Evolutionary conservation across 2,888 invertebrate genomes (phyloP), one percentile per base, ranked within the genome.

Genomic region (Agriopis leucophaearia): DNA sequence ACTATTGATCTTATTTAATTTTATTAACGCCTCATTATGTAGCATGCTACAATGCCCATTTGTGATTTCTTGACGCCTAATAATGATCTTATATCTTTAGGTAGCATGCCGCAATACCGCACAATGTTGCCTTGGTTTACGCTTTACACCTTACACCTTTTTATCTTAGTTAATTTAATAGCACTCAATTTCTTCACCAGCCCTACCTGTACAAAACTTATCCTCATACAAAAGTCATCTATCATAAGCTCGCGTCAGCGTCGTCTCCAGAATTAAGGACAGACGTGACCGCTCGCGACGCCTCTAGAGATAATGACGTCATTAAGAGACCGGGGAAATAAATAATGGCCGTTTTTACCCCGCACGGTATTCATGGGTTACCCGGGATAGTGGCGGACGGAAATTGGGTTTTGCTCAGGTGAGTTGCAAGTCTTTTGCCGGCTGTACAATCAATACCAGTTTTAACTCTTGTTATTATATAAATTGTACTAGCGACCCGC

Each of bases 261-360:
- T 83, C 86, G 81, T 76, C 81, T 80, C 81, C 87, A 85, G 85
- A 86, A 85, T 85, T 85, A 86, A 84, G 85, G 83, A 81, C 76
- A 78, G 78, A 85, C 86, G 87, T 88, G 88, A 85, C 89, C 88
- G 82, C 80, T 72, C 68, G 69, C 69, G 70, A 78, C 78, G 56
- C 60, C 79, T 78, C 81, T 81, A 82, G 80, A 88, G 89, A 90
- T 90, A 90, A 91, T 90, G 90, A 89, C 87, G 90, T 91, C 91
- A 90, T 91, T 91, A 91, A 85, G 85, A 83, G 82, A 83, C 82
- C 79, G 77, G 81, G 78, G 80, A 85, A 87, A 82, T 86, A 88
- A 86, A 84, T 88, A 87, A 89, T 88, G 87, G 85, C 79, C 80
- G 83, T 86, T 88, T 88, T 88, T 88, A 85, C 83, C 76, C 60